Conservation (phyloP, 2,888 invertebrate species). For the Diarsia rubi region DNA sequence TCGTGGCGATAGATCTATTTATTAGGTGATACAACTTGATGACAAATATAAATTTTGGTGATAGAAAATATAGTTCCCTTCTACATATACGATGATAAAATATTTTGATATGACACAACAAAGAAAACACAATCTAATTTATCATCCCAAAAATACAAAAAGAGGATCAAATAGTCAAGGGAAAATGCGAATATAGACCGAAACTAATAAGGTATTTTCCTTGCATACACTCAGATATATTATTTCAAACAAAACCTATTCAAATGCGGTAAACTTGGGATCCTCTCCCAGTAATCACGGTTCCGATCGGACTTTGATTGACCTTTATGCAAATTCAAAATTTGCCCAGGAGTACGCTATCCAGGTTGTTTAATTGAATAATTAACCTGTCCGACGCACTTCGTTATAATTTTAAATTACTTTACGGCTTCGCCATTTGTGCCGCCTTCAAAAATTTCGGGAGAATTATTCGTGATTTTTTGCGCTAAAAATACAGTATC, state of each 20-base stretch:
- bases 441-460: conserved; percentile 37
- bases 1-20: too few species aligned
- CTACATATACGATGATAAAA: conserved; percentile 43
- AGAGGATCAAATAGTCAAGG: conserved; percentile 68
- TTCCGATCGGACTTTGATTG: conserved; percentile 81
- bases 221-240: conserved; percentile 60
- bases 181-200: conserved; percentile 64
- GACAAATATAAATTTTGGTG: too few species aligned
- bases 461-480: conserved; percentile 38
- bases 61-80: too few species aligned
- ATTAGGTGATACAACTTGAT: too few species aligned
- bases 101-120: conserved; percentile 54
- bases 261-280: conserved; percentile 71
- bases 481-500: conserved; percentile 33
- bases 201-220: conserved; percentile 68
- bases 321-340: conserved; percentile 86
- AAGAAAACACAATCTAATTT: conserved; percentile 67
- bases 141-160: conserved; percentile 62
- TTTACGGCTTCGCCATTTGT: conserved; percentile 45
- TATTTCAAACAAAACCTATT: conserved; percentile 77
- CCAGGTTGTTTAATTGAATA: conserved; percentile 83
- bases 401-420: conserved; percentile 70
- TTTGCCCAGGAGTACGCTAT: conserved; percentile 73
- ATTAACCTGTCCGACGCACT: conserved; percentile 81
- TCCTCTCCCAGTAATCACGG: conserved; percentile 76